Evolutionary conservation across 2,888 invertebrate genomes (phyloP), one percentile per base, ranked within the genome.

Genomic region (Callyntrura sp.): DNA sequence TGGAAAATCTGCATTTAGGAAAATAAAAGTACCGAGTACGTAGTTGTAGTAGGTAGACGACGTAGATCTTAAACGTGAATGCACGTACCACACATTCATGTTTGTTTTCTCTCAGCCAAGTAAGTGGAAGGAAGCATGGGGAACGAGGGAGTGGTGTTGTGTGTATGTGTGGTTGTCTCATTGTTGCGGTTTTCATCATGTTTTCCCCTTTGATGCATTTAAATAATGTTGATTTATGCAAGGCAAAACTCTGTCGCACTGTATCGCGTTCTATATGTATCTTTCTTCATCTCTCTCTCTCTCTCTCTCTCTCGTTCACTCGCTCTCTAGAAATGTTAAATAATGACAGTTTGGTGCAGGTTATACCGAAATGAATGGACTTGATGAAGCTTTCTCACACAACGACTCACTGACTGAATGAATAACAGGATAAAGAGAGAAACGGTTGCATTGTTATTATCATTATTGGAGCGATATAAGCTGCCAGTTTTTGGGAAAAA

Each of bases 181-280:
- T 83, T 88, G 88, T 78, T 83, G 88, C 57, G 88, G 83, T 78
- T 88, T 88, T 62, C 28, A 78, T 51, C 83, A 84, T 84, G 78
- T 81, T 70, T 84, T 73, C 82, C 82, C 88, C 87, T 48, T 81
- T 88, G 55, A 78, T 88, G 88, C 88, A 88, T 83, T 83, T 88
- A 83, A 88, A 88, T 88, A 88, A 78, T 65, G 88, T 88, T 88
- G 88, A 88, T 88, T 88, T 88, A 88, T 88, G 88, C 88, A 88
- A 83, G 88, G 35, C n/a, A 76, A 76, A 76, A 35, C 57, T 6
- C 78, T 78, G 78, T 78, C 78, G 28, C 73, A 35, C 3, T 35
- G 35, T 35, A 35, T 35, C 35, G 35, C 35, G 6, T n/a, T n/a
- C n/a, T n/a, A n/a, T n/a, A n/a, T n/a, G n/a, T n/a, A n/a, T n/a